Base-by-base conservation (phyloP, 1,140 invertebrate genomes). In the Eueides isabella region DNA sequence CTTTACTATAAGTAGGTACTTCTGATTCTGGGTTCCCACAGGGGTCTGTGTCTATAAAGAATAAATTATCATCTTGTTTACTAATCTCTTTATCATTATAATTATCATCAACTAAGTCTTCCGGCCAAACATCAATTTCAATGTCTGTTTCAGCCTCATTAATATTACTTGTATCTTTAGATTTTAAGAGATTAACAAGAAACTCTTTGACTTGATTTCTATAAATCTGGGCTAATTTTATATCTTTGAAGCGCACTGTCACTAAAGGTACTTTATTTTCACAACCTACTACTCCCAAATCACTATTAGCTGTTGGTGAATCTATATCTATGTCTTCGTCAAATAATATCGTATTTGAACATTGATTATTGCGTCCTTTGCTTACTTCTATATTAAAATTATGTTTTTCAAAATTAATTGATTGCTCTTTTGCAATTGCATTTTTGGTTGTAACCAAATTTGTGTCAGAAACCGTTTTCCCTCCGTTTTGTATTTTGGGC, bases 1-100 rank as follows among this genome's bases (percentile, higher is more conserved):
- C 92, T 81, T 93, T 81, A 70, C 84, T 89, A 74, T 93, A 93
- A 75, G 79, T 83, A 14, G 92, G 92, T 48, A 93, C 73, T 35
- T 87, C 85, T 72, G 77, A 75, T 38, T 69, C 61, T 23, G 55
- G 44, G 29, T 86, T 67, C 7, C 77, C 76, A 75, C 80, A 80
- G 30, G 93, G 92, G 62, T 80, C 85, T 12, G 92, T 93, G 61
- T 94, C 93, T 28, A 93, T 76, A 87, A 94, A 91, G 72, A 94
- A 94, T 33, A 93, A 75, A 63, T 71, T 82, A 65, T 88, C 78
- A n/a, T 86, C 79, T n/a, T 65, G 28, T 14, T 16, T 29, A 38
- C 7, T 7, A 55, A 55, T 33, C 19, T 28, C 41, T 23, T 71
- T 65, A 38, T 61, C 29, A 68, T 67, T 73, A 26, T 38, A 29